Evolutionary conservation across 2,113 vertebrate genomes (phyloP).

Genomic region (Cercocebus atys): DNA sequence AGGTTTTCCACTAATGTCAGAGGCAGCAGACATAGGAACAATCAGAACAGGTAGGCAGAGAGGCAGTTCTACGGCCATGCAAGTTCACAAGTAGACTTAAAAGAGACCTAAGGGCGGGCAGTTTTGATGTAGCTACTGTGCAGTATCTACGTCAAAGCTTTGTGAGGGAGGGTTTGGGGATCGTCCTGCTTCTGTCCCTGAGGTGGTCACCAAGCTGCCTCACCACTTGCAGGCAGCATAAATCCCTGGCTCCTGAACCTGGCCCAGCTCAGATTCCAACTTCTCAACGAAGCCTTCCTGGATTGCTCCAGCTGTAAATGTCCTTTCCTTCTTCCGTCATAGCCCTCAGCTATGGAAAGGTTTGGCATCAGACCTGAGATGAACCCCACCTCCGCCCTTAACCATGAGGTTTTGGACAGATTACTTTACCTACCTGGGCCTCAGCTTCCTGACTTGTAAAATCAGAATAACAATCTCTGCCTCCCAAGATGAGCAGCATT

Average conservation of each 20-base stretch:
- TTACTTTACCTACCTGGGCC: neutral
- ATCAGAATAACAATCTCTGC: neutral
- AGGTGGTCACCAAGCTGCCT: neutral
- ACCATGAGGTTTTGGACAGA: neutral
- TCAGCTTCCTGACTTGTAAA: neutral
- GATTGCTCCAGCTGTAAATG: neutral
- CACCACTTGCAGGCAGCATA: neutral
- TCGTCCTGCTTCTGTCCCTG: neutral
- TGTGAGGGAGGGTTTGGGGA: neutral
- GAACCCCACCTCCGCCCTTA: neutral
- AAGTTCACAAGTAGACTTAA: neutral
- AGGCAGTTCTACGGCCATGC: neutral
- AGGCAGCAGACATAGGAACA: neutral
- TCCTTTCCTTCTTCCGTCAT: neutral
- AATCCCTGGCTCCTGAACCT: neutral
- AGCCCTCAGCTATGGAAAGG: neutral
- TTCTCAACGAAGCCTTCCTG: neutral
- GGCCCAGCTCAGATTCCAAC: neutral
- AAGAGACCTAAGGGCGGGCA: neutral
- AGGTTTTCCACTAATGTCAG: neutral
- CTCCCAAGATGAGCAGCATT: neutral
- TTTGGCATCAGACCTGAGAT: neutral
- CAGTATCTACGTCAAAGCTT: neutral
- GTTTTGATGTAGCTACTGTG: neutral
- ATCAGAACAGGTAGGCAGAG: neutral